Conservation (phyloP, 2,797 vertebrate genomes). For the Mus minutoides region DNA sequence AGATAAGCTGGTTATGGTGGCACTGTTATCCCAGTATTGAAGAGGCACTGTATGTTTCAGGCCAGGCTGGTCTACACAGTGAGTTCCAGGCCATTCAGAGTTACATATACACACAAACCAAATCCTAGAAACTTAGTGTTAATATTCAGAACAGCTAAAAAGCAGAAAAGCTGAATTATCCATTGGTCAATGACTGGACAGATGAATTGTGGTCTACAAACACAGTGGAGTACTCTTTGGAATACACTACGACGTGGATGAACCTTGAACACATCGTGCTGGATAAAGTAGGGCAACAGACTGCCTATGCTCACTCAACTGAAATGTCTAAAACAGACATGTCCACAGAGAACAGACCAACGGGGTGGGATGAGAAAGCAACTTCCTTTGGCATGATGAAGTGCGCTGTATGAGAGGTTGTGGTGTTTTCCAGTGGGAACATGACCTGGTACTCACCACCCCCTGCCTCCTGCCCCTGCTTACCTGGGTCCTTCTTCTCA, state of each 20-base stretch:
- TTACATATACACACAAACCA: neutral
- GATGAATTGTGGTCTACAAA: neutral
- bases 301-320: neutral
- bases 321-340: neutral
- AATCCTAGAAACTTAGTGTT: neutral
- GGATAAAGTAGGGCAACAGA: neutral
- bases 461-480: slow-evolving; percentile 80
- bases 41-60: neutral
- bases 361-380: neutral
- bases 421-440: slow-evolving; percentile 84
- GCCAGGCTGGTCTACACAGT: neutral
- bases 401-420: neutral
- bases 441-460: slow-evolving; percentile 79
- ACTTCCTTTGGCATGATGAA: neutral
- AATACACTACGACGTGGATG: neutral
- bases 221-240: neutral
- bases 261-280: neutral
- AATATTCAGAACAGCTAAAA: neutral
- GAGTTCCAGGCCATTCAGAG: neutral
- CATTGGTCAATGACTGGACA: neutral
- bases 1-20: neutral
- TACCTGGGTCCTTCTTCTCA: slow-evolving; percentile 83
- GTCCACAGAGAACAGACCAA: neutral
- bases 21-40: neutral
- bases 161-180: neutral